Evolutionary conservation across 1,140 invertebrate genomes (phyloP).

Genomic region (Spodoptera frugiperda): DNA sequence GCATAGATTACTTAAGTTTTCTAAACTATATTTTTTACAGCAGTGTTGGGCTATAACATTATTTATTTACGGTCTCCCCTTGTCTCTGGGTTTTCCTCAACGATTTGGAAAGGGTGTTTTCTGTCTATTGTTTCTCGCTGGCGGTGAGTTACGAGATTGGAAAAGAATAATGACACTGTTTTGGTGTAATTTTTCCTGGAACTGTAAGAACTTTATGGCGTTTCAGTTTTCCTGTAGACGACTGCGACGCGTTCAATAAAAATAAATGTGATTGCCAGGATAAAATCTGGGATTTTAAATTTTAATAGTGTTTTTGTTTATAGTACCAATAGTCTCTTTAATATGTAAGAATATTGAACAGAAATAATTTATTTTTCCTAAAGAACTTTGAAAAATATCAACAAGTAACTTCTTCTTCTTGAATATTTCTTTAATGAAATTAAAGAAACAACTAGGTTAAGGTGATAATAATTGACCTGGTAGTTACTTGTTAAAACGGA

Average conservation of each 20-base stretch:
- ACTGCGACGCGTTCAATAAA: too few species aligned
- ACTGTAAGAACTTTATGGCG: background rate
- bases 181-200: conserved; percentile 4
- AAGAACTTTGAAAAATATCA: background rate
- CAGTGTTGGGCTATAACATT: background rate
- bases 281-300: background rate
- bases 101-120: background rate
- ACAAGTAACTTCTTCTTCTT: too few species aligned
- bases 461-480: conserved; percentile 20
- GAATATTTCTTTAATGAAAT: background rate
- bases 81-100: conserved; percentile 30
- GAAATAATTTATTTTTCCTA: background rate
- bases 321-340: too few species aligned
- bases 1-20: conserved; percentile 44
- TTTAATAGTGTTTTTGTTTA: too few species aligned
- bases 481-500: conserved; percentile 37
- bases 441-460: background rate
- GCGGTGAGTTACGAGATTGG: conserved; percentile 20
- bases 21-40: conserved; percentile 24
- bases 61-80: conserved; percentile 10
- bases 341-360: too few species aligned
- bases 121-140: conserved; percentile 13
- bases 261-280: background rate
- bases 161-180: conserved; percentile 23
- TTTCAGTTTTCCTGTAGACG: background rate